Evolutionary conservation across 1,140 invertebrate species (phyloP), one percentile per base, ranked within the genome.

Genomic region (Holcopasites calliopsidis): DNA sequence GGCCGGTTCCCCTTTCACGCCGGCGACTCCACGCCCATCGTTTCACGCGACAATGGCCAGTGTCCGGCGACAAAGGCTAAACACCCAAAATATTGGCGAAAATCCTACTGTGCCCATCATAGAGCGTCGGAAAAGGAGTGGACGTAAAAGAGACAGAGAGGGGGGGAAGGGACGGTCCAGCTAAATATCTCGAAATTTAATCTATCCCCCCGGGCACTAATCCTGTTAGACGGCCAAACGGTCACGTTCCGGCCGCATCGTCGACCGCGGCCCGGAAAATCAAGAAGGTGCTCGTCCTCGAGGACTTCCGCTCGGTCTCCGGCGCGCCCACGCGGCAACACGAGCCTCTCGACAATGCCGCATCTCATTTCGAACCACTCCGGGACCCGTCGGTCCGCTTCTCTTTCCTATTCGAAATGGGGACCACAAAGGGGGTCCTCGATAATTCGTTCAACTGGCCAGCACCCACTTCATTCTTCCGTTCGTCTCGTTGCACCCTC

Each of bases 221-320:
- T 88, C 87, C 87, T 87, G 83, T 89, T 89, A 89, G 86, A 87
- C 79, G 71, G 83, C 87, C 82, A 89, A 91, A 88, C 85, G 88
- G 87, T 88, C 87, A 89, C 85, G 79, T 88, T 87, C 86, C 81
- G 70, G 61, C 52, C 66, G 65, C 72, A 77, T 35, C 49, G 54
- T 69, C 33, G 40, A 75, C 66, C 38, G 40, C 40, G 72, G 76
- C 52, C 50, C 76, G 65, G n/a, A 18, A 16, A 88, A 88, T 89
- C 86, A 85, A 86, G 82, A 87, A 86, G 84, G 82, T 81, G 72
- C 71, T 60, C 47, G 16, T 44, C 55, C 60, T 64, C 16, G 81
- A n/a, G 31, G 31, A 50, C 16, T 80, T 80, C 79, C 79, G 79
- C 64, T 64, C 23, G 49, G 58, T 38, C 69, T 72, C 70, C 26